A percentile compares a stretch with the other conserved stretches of the same genome.
These are phyloP conservation scores for Nothoprocta perdicaria DNA, from an alignment of 2,113 vertebrate species.

Conservation along the genomic window DNA sequence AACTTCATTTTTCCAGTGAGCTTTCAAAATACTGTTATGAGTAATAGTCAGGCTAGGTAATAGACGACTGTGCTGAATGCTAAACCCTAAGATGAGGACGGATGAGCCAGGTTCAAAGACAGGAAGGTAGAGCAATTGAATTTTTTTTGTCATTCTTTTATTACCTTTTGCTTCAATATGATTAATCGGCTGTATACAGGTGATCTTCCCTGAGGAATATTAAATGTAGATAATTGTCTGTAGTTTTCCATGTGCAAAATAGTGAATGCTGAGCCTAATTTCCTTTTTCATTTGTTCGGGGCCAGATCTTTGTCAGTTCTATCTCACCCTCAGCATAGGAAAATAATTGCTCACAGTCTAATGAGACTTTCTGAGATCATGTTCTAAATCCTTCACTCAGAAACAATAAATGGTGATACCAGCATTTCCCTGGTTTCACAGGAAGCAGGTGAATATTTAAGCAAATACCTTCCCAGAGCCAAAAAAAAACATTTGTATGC, in stretches of 20 bases:
- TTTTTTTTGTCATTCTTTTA: not conserved
- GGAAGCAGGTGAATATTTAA: slow-evolving; percentile 30
- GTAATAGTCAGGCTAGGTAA: not conserved
- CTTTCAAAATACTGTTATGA: not conserved
- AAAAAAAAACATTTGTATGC: slow-evolving; percentile 48
- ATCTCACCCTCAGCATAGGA: not conserved
- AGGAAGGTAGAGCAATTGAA: not conserved
- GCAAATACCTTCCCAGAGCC: not conserved
- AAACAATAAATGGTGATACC: slow-evolving; percentile 16
- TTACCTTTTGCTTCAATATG: not conserved
- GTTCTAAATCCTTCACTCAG: slow-evolving; percentile 25
- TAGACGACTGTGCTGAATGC: not conserved
- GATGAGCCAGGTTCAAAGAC: not conserved
- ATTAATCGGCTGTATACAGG: not conserved
- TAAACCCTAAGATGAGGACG: not conserved
- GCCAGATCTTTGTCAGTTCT: not conserved
- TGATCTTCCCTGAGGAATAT: not conserved
- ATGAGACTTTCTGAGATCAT: slow-evolving; percentile 29
- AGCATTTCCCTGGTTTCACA: not conserved
- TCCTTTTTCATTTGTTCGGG: not conserved
- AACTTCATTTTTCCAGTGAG: slow-evolving; percentile 5
- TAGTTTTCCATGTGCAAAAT: not conserved
- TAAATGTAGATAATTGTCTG: not conserved
- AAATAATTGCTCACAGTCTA: slow-evolving; percentile 37
- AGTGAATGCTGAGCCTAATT: not conserved